phyloP scores from a whole-genome alignment of 2,888 invertebrate species.

The Bursaphelenchus okinawaensis region DNA sequence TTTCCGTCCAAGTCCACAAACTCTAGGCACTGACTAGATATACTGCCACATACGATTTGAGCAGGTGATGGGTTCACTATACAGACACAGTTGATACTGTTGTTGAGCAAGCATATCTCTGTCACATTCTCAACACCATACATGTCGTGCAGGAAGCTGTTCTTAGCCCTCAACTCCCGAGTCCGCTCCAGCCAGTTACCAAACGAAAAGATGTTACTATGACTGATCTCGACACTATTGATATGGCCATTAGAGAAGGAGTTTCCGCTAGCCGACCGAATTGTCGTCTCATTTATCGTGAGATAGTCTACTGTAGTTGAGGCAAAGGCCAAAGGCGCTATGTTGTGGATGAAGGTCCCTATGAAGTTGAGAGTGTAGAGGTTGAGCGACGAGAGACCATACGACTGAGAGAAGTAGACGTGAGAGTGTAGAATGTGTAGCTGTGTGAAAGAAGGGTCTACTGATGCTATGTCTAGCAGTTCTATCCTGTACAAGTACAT shows the following conservation, averaged over 20 bases:
- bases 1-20: not conserved
- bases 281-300: slow-evolving; percentile 15
- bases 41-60: not conserved
- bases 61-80: not conserved
- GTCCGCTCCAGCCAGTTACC: slow-evolving; percentile 21
- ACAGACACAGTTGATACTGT: slow-evolving; percentile 18
- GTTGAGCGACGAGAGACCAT: slow-evolving; percentile 4
- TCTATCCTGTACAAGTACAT: slow-evolving; percentile 25
- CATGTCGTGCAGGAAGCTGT: slow-evolving; percentile 9
- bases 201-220: slow-evolving; percentile 11
- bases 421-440: slow-evolving; percentile 29
- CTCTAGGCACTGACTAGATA: not conserved
- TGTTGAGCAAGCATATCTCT: slow-evolving; percentile 17
- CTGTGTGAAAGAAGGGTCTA: slow-evolving; percentile 19
- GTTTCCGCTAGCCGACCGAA: slow-evolving; percentile 13
- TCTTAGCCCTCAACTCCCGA: slow-evolving; percentile 1
- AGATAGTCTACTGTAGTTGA: slow-evolving; percentile 7
- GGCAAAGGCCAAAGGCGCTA: slow-evolving; percentile 13
- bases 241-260: slow-evolving; percentile 21
- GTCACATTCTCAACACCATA: slow-evolving; percentile 16
- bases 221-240: slow-evolving; percentile 15
- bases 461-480: slow-evolving; percentile 13
- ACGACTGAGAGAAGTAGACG: slow-evolving; percentile 15
- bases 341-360: slow-evolving; percentile 18
- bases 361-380: slow-evolving; percentile 19